Base-by-base conservation (phyloP, 1,140 invertebrate species). In the Marisa cornuarietis region DNA sequence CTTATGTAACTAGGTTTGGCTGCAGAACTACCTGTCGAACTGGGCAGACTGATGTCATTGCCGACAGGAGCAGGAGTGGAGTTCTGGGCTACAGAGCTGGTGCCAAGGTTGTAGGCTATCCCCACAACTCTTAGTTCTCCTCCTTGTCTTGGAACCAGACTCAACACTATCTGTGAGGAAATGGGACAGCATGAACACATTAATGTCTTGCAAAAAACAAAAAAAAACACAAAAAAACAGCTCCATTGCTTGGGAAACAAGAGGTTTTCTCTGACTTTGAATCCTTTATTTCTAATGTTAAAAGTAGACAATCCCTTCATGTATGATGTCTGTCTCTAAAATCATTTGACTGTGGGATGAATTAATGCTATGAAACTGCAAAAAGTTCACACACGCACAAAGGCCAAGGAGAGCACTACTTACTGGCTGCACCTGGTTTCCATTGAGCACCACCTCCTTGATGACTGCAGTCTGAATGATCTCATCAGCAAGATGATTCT, bases 21-120 rank as follows among this genome's bases (percentile, higher is more conserved):
- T 11, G 79, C 71, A 62, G 68, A 76, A 31, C 65, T 22, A 9
- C n/a, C 71, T 73, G 71, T 65, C 24, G 54, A 54, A 14, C 51
- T 79, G 71, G 20, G 58, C 71, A 42, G 65, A 61, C n/a, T 61
- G 24, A 72, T 76, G 49, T 61, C 49, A n/a, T 81, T 76, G 14
- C 79, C 79, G 51, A 76, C 72, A 18, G 65, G 22, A 63, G 76
- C 63, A n/a, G 65, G 63, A 77, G 76, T 71, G 82, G 52, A 62
- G 75, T 80, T 82, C 79, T 83, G 79, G n/a, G 81, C 82, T n/a
- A 83, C 74, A 18, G 83, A 81, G 69, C 83, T 87, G 31, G 87
- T 85, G n/a, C 88, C 89, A 14, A 91, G 85, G 79, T 88, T 90
- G 78, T 91, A 91, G n/a, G 89, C 87, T 20, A 91, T 75, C 22